Percentiles rank a stretch among this genome's conserved stretches.
phyloP scores from a whole-genome alignment of 2,797 vertebrate species.

The Liasis olivaceus region DNA sequence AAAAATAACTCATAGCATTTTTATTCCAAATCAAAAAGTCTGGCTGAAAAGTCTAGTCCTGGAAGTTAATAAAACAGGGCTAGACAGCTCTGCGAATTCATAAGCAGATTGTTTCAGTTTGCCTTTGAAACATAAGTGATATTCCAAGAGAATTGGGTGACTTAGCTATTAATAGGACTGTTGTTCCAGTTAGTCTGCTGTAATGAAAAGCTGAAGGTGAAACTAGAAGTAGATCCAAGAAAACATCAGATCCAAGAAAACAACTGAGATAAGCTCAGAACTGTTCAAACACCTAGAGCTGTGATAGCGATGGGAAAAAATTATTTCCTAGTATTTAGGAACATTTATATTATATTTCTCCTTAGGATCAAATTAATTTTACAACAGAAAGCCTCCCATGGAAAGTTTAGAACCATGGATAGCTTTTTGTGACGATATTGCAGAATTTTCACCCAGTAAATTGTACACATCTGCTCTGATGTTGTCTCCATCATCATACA shows the following conservation, averaged over 20 bases:
- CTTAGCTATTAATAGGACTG: neutral
- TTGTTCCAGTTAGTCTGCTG: neutral
- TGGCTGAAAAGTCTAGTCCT: neutral
- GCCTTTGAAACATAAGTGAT: neutral
- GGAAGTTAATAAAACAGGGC: too few relatives aligned
- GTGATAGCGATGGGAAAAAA: neutral
- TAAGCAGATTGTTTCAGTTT: neutral
- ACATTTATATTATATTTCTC: neutral
- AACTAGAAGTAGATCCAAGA: neutral
- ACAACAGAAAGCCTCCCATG: neutral
- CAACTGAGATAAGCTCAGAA: neutral
- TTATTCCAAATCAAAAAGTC: neutral
- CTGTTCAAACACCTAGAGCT: neutral
- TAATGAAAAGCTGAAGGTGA: neutral
- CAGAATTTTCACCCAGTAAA: neutral
- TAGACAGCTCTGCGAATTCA: neutral
- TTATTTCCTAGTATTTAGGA: neutral
- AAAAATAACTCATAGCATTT: neutral
- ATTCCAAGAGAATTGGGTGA: neutral
- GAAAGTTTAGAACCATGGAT: neutral
- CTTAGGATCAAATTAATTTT: neutral
- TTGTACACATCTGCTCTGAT: neutral
- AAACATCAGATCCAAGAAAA: neutral
- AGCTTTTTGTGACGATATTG: neutral
- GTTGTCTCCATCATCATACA: neutral